Base-by-base conservation (phyloP, 2,113 vertebrate genomes). In the Anolis sagrei region DNA sequence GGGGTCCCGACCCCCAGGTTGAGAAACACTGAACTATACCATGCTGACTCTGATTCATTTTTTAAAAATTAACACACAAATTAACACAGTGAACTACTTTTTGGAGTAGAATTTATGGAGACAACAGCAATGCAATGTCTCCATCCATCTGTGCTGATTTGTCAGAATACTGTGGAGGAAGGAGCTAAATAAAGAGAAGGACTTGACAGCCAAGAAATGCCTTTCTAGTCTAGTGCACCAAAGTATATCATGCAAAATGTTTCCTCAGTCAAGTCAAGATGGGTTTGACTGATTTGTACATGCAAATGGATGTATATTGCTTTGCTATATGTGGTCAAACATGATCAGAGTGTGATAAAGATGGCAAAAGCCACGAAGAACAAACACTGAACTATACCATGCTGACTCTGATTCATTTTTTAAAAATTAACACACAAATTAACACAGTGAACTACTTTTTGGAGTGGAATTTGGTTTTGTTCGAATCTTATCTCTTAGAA, bases 111-210 rank as follows among this genome's bases (percentile, higher is more conserved):
- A 0, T 16, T 10, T 80, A 90, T 89, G 6, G 51, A 69, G 16
- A 10, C 76, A 64, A 34, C 8, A 90, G 77, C 66, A 89, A 73
- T 81, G 0, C 64, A 79, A 87, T 66, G 14, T 86, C 92, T 80
- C 81, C 76, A 81, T 92, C 86, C 54, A 86, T 90, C 62, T 85
- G n/a, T 66, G 32, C 29, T 70, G 58, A 81, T 61, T 68, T 66
- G 16, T 76, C 92, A 86, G 82, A 86, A 48, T 25, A 25, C 36
- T 32, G 74, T 2, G 27, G 2, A 19, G 14, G 14, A 49, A 49
- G 8, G 16, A 54, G 49, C 29, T 51, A 54, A 76, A 76, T 76
- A 32, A 49, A 76, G 27, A 49, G 74, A 76, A 27, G 11, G 74
- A 76, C 44, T 49, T 76, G 29, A 76, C 49, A n/a, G 48, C 16